Evolutionary conservation across 2,797 vertebrate species (phyloP).

Genomic region (Galago senegalensis): DNA sequence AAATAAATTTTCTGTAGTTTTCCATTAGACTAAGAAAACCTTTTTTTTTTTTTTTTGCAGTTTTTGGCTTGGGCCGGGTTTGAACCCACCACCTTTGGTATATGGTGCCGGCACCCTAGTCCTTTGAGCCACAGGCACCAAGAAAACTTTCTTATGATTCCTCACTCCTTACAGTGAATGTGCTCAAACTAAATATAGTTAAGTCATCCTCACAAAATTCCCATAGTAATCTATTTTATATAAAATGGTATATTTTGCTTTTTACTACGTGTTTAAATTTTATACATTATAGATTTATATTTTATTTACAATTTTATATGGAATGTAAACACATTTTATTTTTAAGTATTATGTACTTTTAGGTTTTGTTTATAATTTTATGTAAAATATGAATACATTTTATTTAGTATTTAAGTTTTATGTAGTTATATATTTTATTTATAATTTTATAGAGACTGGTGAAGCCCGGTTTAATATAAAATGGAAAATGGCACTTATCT

Average conservation of each 20-base stretch:
- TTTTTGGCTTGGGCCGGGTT: too few relatives aligned
- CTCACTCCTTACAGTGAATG: background rate
- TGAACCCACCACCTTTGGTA: too few relatives aligned
- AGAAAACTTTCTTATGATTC: background rate
- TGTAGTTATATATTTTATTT: background rate
- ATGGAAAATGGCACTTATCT: background rate
- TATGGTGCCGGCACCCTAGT: too few relatives aligned
- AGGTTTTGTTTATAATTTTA: background rate
- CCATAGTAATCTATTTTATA: background rate
- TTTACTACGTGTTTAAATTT: background rate
- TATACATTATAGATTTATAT: background rate
- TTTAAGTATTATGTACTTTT: background rate
- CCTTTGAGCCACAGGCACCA: background rate
- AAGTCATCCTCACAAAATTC: background rate
- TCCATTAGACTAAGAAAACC: background rate
- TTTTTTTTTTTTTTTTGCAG: background rate
- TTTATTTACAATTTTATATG: background rate
- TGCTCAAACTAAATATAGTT: background rate
- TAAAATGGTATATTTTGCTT: background rate
- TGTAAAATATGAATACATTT: too few relatives aligned
- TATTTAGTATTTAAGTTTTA: background rate
- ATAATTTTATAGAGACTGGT: constrained; percentile 1
- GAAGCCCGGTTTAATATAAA: background rate
- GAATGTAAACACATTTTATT: background rate
- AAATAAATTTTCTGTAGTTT: constrained; percentile 3